Conservation (phyloP, 2,113 vertebrate species). For the Phoxinus phoxinus region DNA sequence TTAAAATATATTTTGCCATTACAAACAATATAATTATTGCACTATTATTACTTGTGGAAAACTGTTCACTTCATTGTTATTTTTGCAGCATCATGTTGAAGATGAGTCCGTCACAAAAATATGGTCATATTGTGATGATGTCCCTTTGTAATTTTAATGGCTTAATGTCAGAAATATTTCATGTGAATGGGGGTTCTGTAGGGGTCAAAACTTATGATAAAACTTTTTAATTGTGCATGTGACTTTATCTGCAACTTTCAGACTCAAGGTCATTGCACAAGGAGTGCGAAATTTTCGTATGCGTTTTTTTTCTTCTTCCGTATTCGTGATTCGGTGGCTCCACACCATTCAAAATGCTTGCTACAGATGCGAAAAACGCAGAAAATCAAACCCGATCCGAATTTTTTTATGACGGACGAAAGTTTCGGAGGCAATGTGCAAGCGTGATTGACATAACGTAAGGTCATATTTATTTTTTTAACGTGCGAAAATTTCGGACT, state of each 20-base stretch:
- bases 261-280: no score
- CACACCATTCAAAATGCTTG: no score
- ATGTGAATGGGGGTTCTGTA: neutral
- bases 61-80: neutral
- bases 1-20: neutral
- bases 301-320: no score
- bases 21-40: neutral
- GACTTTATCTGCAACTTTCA: neutral
- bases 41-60: neutral
- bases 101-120: constrained; percentile 8
- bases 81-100: neutral
- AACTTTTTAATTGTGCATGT: neutral
- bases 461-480: no score
- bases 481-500: no score
- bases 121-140: neutral
- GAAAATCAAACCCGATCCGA: no score
- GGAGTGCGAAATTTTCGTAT: no score
- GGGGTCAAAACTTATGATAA: neutral
- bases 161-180: neutral
- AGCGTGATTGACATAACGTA: no score
- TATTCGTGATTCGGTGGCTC: no score
- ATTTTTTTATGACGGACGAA: no score
- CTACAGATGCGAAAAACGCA: no score
- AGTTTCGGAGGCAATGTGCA: no score
- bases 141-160: neutral